phyloP scores from a whole-genome alignment of 2,113 vertebrate species.

The Amphiprion ocellaris region DNA sequence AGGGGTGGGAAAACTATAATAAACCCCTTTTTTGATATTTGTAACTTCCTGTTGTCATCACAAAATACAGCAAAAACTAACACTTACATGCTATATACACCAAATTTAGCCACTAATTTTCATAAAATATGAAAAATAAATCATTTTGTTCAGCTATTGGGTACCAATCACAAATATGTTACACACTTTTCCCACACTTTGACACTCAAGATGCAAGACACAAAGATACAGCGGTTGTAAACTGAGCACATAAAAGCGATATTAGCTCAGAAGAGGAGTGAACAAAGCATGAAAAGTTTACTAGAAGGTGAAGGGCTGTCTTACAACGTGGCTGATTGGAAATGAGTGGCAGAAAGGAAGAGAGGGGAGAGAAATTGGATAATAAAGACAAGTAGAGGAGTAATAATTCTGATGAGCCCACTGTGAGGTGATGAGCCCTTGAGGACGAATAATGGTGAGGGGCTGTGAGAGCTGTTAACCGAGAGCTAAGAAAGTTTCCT shows the following conservation, averaged over 20 bases:
- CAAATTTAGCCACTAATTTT: too few species aligned
- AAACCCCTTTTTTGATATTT: slow-evolving; percentile 78
- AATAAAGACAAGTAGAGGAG: slow-evolving; percentile 76
- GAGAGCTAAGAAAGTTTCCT: slow-evolving; percentile 58
- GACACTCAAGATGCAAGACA: not conserved
- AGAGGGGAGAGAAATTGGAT: slow-evolving; percentile 70
- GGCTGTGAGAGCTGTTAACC: slow-evolving; percentile 36
- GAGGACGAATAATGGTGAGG: slow-evolving; percentile 68
- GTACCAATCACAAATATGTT: not conserved
- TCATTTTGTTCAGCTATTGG: not conserved
- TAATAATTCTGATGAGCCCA: slow-evolving; percentile 76
- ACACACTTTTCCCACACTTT: not conserved
- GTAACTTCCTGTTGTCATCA: slow-evolving; percentile 29
- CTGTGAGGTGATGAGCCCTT: slow-evolving; percentile 75
- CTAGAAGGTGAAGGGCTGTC: slow-evolving; percentile 52
- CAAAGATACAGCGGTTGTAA: not conserved
- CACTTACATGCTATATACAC: too few species aligned
- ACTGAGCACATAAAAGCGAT: not conserved
- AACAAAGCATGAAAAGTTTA: slow-evolving; percentile 43
- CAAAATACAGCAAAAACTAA: too few species aligned
- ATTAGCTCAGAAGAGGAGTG: not conserved
- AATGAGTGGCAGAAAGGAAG: slow-evolving; percentile 54
- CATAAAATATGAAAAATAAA: too few species aligned
- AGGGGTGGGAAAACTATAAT: slow-evolving; percentile 72
- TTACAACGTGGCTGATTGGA: slow-evolving; percentile 67